These are phyloP conservation scores for Electrophaes corylata DNA, from an alignment of 2,888 invertebrate species.

Conservation along the genomic window DNA sequence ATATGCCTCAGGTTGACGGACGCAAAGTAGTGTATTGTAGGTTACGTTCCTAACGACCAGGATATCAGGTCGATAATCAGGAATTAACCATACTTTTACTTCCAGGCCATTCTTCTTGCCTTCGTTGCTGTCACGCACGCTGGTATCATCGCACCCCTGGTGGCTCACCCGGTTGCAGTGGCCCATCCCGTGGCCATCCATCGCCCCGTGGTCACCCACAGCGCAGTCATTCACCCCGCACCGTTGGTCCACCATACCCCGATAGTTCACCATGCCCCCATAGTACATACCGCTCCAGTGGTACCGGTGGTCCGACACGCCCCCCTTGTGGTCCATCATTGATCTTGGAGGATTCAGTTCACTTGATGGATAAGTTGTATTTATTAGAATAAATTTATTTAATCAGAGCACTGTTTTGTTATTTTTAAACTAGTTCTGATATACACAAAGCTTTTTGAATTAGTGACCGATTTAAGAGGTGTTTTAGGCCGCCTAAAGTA, in stretches of 20 bases:
- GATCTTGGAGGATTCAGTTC: conserved; percentile 15
- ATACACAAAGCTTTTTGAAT: background rate
- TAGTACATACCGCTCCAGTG: conserved; percentile 63
- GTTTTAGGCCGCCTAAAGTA: too few relatives aligned
- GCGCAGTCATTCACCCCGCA: conserved; percentile 59
- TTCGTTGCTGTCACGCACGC: conserved; percentile 64
- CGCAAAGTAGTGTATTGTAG: too few relatives aligned
- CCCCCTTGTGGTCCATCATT: conserved; percentile 67
- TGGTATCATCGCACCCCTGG: conserved; percentile 68
- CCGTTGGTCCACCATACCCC: conserved; percentile 46
- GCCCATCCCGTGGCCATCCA: conserved; percentile 52
- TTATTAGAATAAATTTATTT: conserved; percentile 24
- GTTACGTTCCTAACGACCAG: too few relatives aligned
- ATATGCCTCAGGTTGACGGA: too few relatives aligned
- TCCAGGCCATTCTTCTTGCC: conserved; percentile 73
- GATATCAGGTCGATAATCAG: too few relatives aligned
- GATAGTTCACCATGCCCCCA: conserved; percentile 44
- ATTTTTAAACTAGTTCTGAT: background rate
- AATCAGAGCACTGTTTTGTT: background rate
- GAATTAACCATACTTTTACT: conserved; percentile 16
- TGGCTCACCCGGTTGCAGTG: conserved; percentile 61
- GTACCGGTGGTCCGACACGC: conserved; percentile 36
- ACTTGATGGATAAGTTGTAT: conserved; percentile 15
- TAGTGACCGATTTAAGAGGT: too few relatives aligned
- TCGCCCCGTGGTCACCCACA: conserved; percentile 54